These are phyloP conservation scores for Dichetophora obliterata DNA, from an alignment of 2,888 invertebrate genomes.

Conservation along the genomic window DNA sequence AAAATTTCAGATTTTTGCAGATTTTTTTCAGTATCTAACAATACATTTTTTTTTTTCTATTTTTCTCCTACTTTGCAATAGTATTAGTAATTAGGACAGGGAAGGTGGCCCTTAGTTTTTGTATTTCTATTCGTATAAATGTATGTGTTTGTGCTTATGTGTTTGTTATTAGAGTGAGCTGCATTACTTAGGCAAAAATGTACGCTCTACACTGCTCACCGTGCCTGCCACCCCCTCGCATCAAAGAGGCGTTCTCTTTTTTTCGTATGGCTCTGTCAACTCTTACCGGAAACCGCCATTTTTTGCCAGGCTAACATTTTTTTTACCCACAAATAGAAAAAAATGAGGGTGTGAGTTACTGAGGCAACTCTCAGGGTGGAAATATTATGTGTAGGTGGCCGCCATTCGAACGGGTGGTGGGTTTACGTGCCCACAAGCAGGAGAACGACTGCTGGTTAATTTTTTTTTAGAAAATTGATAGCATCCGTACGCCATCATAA, in stretches of 20 bases:
- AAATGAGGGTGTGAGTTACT: conserved; percentile 46
- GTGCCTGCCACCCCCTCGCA: conserved; percentile 46
- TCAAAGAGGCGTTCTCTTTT: conserved; percentile 23
- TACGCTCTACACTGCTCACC: conserved; percentile 35
- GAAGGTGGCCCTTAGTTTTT: not conserved
- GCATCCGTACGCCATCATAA: conserved; percentile 50
- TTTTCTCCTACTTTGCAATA: conserved; percentile 42
- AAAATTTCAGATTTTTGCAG: conserved; percentile 17
- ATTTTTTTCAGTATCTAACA: conserved; percentile 10
- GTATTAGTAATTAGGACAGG: conserved; percentile 40
- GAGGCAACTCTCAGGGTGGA: conserved; percentile 33
- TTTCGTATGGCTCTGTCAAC: conserved; percentile 37
- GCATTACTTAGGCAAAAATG: conserved; percentile 15
- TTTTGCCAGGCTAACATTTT: conserved; percentile 47
- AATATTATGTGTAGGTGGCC: conserved; percentile 15
- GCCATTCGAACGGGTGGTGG: conserved; percentile 31
- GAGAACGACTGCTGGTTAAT: conserved; percentile 10
- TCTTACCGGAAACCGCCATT: conserved; percentile 58
- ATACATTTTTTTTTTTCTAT: not conserved
- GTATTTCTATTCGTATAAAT: not conserved
- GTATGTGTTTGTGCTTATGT: conserved; percentile 28
- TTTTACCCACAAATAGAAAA: conserved; percentile 39
- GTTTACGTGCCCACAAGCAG: conserved; percentile 31
- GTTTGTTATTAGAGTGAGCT: conserved; percentile 43
- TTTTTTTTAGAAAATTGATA: conserved; percentile 54